Evolutionary conservation across 2,888 invertebrate species (phyloP).

Genomic region (Lasioglossum vierecki): DNA sequence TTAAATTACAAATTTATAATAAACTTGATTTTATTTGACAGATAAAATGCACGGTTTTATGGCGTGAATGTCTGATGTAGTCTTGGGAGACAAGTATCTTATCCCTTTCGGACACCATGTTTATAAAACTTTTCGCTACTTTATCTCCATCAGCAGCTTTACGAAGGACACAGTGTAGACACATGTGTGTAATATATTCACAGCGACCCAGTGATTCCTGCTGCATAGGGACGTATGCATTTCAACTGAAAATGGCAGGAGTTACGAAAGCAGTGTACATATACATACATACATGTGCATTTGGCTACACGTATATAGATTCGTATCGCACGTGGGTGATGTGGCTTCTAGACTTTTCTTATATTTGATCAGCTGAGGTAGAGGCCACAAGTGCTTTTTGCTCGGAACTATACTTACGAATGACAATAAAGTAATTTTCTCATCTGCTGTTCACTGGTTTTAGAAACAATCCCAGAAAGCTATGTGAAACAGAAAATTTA

Average conservation of each 20-base stretch:
- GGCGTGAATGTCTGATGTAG: neutral
- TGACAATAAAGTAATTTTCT: neutral
- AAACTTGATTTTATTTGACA: neutral
- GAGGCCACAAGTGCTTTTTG: neutral
- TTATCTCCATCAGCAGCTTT: neutral
- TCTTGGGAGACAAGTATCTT: neutral
- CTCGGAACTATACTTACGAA: neutral
- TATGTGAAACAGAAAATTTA: neutral
- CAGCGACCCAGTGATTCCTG: neutral
- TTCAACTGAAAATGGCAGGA: constrained; percentile 6
- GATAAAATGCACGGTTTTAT: neutral
- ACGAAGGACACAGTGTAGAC: neutral
- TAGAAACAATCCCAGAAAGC: neutral
- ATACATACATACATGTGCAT: neutral
- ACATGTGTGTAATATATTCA: neutral
- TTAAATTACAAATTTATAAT: neutral
- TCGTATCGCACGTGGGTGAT: neutral
- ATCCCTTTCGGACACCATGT: neutral
- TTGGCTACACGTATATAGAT: neutral
- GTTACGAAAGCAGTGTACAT: neutral
- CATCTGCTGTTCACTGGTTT: neutral
- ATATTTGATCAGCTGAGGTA: constrained; percentile 7
- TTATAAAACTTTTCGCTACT: neutral
- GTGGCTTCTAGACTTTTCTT: neutral
- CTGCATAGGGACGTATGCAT: constrained; percentile 3